A percentile compares a stretch with the other conserved stretches of the same genome.
phyloP scores from a whole-genome alignment of 2,888 invertebrate genomes.

The Archips xylosteana region DNA sequence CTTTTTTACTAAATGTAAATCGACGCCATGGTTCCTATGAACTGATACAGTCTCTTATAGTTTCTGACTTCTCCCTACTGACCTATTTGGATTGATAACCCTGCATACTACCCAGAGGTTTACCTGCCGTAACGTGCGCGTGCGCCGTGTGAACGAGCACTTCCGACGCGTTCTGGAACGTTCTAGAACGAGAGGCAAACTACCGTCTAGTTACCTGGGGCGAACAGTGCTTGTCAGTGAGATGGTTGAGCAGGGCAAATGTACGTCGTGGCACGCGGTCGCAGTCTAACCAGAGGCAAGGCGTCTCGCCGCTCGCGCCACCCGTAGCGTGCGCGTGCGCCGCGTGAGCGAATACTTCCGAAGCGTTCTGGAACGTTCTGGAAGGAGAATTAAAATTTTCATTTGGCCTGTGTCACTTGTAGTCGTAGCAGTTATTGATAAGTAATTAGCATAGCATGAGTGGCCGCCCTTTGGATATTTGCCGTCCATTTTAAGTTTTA shows the following conservation, averaged over 20 bases:
- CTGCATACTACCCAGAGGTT: conserved; percentile 90
- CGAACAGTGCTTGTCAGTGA: conserved; percentile 97
- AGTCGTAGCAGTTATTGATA: too few species aligned
- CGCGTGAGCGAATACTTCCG: conserved; percentile 95
- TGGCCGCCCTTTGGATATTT: too few species aligned
- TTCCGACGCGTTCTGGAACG: conserved; percentile 86
- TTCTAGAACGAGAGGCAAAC: too few species aligned
- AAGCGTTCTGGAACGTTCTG: conserved; percentile 90
- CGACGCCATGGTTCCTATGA: too few species aligned
- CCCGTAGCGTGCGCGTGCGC: conserved; percentile 93
- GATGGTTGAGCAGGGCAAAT: conserved; percentile 98
- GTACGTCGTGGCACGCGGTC: conserved; percentile 95
- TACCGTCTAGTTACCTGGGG: conserved; percentile 84
- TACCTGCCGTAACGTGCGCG: conserved; percentile 89
- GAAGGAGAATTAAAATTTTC: too few species aligned
- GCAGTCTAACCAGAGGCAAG: conserved; percentile 96
- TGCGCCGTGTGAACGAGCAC: conserved; percentile 96
- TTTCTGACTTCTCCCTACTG: too few species aligned
- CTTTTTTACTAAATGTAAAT: too few species aligned
- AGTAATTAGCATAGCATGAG: too few species aligned
- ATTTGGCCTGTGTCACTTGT: too few species aligned
- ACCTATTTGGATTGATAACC: too few species aligned
- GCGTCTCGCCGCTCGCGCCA: conserved; percentile 88
- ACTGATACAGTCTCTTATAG: too few species aligned
- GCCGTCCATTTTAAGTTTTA: too few species aligned